A percentile compares a stretch with the other conserved stretches of the same genome.
phyloP scores from a whole-genome alignment of 2,888 invertebrate species.

The Eurytoma adleriae region DNA sequence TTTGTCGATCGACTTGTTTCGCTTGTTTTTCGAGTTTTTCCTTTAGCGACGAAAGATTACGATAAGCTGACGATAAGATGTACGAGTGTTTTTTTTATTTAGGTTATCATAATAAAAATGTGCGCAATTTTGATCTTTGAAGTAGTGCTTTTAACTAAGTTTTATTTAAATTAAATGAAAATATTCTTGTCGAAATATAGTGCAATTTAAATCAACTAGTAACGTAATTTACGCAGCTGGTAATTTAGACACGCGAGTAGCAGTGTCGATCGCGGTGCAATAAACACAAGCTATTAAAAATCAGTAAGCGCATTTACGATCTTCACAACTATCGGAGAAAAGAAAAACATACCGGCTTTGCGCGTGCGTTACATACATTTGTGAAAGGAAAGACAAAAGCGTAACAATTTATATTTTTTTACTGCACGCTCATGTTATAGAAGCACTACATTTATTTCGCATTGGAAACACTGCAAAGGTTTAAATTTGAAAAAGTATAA shows the following conservation, averaged over 20 bases:
- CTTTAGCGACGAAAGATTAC: no score
- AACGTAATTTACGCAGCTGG: slow-evolving; percentile 18
- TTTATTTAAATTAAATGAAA: no score
- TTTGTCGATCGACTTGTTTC: not conserved
- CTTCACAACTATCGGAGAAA: slow-evolving; percentile 7
- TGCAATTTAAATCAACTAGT: slow-evolving; percentile 24
- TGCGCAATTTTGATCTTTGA: not conserved
- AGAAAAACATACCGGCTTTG: not conserved
- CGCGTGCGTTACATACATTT: not conserved
- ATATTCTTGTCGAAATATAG: no score
- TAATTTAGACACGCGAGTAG: not conserved
- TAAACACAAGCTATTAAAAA: slow-evolving; percentile 39
- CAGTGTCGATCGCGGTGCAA: slow-evolving; percentile 24
- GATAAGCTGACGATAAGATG: no score
- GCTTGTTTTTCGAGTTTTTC: not conserved
- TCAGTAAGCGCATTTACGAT: slow-evolving; percentile 33
- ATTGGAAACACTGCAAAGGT: no score
- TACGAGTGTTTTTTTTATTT: no score
- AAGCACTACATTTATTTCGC: no score
- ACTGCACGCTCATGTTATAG: no score
- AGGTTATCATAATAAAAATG: not conserved
- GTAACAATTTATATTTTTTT: no score
- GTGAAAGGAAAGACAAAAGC: no score
- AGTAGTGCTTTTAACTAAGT: not conserved
- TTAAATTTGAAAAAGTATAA: no score